phyloP scores from a whole-genome alignment of 2,888 invertebrate genomes.

The Phortica magna region DNA sequence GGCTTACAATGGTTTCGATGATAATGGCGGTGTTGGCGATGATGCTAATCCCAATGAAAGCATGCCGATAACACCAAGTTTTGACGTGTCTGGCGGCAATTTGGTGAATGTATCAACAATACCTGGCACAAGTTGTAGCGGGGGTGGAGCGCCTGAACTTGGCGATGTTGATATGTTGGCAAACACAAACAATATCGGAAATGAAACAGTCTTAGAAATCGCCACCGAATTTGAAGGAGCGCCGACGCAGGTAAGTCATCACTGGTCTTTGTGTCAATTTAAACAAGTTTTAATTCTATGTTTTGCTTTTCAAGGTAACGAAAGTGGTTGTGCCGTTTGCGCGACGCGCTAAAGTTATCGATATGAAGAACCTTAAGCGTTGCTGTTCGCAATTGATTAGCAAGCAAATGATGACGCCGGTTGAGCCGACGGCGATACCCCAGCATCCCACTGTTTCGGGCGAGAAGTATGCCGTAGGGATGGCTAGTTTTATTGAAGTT shows the following conservation, averaged over 20 bases:
- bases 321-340: conserved; percentile 89
- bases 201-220: conserved; percentile 75
- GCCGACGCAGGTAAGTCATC: conserved; percentile 79
- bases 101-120: conserved; percentile 35
- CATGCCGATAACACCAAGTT: conserved; percentile 35
- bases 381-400: conserved; percentile 84
- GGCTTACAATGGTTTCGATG: background rate
- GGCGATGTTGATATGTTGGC: conserved; percentile 51
- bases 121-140: background rate
- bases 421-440: conserved; percentile 54
- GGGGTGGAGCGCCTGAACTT: background rate
- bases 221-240: conserved; percentile 83
- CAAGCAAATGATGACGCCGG: conserved; percentile 59
- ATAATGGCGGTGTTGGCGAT: conserved; percentile 43
- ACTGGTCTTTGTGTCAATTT: background rate
- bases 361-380: conserved; percentile 90
- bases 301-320: conserved; percentile 56
- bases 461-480: conserved; percentile 76
- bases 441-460: conserved; percentile 53
- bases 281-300: background rate
- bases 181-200: conserved; percentile 46
- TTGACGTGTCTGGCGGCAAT: conserved; percentile 39
- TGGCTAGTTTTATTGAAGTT: conserved; percentile 80
- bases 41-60: conserved; percentile 60
- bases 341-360: conserved; percentile 89